Evolutionary conservation across 1,140 invertebrate species (phyloP).

Genomic region (Drosophila kurseongensis): DNA sequence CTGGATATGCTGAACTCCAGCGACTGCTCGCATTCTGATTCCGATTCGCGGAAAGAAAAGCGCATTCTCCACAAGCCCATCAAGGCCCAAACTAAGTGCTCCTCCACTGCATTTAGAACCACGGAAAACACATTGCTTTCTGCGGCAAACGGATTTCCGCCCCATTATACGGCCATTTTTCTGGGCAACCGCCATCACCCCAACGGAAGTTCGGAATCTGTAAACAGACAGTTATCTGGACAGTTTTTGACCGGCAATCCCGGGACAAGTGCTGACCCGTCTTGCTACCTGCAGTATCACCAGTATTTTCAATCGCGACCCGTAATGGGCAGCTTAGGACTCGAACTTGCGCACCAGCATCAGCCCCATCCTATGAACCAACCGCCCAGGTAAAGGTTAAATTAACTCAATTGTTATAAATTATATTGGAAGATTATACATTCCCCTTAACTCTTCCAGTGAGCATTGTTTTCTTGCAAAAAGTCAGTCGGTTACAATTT

Average conservation of each 20-base stretch:
- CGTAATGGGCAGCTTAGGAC: constrained; percentile 36
- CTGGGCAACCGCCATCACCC: constrained; percentile 54
- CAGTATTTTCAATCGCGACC: constrained; percentile 70
- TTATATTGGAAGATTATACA: no score
- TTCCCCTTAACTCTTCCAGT: no score
- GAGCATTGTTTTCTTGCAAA: no score
- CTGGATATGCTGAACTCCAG: constrained; percentile 54
- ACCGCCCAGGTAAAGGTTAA: constrained; percentile 39
- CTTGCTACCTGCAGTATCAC: constrained; percentile 63
- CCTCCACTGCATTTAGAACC: constrained; percentile 23
- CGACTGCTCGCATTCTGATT: constrained; percentile 46
- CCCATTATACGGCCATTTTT: constrained; percentile 75
- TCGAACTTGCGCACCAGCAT: constrained; percentile 33
- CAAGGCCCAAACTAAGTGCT: constrained; percentile 55
- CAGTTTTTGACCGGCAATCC: constrained; percentile 43
- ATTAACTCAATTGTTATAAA: no score
- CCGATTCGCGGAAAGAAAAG: constrained; percentile 61
- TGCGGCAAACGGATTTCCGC: constrained; percentile 42
- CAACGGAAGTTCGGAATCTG: constrained; percentile 15
- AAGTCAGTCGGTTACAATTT: no score
- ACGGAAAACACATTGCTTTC: constrained; percentile 5
- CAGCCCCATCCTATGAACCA: constrained; percentile 48
- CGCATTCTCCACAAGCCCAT: constrained; percentile 58
- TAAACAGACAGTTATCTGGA: constrained; percentile 29
- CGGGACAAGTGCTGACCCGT: constrained; percentile 22